phyloP scores from a whole-genome alignment of 2,888 invertebrate genomes.

The Lamellibrachia satsuma region DNA sequence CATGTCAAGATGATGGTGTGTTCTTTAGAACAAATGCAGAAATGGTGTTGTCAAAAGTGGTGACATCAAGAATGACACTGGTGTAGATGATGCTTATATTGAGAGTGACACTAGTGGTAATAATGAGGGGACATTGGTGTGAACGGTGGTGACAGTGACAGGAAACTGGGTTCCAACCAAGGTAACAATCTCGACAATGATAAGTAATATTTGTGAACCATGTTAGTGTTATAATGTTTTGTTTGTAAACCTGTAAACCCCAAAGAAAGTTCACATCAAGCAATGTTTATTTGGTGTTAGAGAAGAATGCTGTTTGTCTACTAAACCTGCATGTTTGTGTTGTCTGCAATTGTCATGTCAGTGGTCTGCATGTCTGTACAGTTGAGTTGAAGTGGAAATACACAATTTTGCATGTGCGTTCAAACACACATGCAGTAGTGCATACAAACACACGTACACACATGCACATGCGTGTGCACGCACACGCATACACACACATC shows the following conservation, averaged over 20 bases:
- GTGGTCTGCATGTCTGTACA: neutral
- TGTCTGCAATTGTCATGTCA: neutral
- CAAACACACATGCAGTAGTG: neutral
- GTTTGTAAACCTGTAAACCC: neutral
- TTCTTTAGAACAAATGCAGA: neutral
- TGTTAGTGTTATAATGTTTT: neutral
- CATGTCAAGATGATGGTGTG: neutral
- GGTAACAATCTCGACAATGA: neutral
- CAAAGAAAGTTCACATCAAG: neutral
- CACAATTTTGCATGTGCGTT: neutral
- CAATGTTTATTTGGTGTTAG: neutral
- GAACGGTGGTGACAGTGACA: neutral
- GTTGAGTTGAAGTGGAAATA: neutral
- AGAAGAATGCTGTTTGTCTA: neutral
- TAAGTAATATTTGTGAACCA: neutral
- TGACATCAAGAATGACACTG: no score
- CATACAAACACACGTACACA: neutral
- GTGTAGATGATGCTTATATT: no score
- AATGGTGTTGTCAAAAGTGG: neutral
- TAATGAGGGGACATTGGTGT: neutral
- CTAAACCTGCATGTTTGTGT: neutral
- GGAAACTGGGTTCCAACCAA: neutral
- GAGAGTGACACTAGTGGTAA: neutral
- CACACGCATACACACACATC: neutral
- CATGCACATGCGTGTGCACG: neutral